Evolutionary conservation across 2,888 invertebrate species (phyloP).

Genomic region (Unio pictorum): DNA sequence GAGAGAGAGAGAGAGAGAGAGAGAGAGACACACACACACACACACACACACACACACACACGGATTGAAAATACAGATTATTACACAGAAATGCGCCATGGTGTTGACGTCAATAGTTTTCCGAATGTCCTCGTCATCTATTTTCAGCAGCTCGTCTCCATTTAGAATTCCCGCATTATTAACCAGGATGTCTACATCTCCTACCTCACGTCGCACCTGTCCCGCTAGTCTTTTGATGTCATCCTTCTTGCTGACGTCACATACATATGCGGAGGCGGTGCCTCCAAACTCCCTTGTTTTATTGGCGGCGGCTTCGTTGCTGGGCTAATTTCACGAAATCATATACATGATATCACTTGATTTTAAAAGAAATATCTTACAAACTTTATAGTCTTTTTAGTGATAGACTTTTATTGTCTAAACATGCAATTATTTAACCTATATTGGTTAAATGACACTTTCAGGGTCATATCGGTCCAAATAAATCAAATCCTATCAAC

Average conservation of each 20-base stretch:
- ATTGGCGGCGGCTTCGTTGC: conserved; percentile 48
- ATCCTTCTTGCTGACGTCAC: conserved; percentile 55
- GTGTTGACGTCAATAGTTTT: conserved; percentile 59
- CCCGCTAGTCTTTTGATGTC: conserved; percentile 40
- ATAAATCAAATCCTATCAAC: no score
- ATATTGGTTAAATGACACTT: no score
- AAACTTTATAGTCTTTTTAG: no score
- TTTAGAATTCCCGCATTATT: conserved; percentile 63
- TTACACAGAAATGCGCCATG: conserved; percentile 61
- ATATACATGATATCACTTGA: no score
- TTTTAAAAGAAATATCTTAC: no score
- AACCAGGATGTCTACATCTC: conserved; percentile 63
- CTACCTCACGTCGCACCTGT: conserved; percentile 46
- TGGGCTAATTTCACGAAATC: conserved; percentile 28
- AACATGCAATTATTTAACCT: no score
- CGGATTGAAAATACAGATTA: not conserved
- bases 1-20: no score
- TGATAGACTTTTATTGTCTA: no score
- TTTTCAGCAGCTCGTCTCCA: conserved; percentile 47
- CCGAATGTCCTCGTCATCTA: conserved; percentile 53
- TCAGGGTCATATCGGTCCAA: no score
- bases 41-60: no score
- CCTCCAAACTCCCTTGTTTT: conserved; percentile 47
- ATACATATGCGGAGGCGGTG: conserved; percentile 44
- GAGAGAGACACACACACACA: no score